Base-by-base conservation (phyloP, 1,140 invertebrate genomes). In the Ctenoplectra terminalis region DNA sequence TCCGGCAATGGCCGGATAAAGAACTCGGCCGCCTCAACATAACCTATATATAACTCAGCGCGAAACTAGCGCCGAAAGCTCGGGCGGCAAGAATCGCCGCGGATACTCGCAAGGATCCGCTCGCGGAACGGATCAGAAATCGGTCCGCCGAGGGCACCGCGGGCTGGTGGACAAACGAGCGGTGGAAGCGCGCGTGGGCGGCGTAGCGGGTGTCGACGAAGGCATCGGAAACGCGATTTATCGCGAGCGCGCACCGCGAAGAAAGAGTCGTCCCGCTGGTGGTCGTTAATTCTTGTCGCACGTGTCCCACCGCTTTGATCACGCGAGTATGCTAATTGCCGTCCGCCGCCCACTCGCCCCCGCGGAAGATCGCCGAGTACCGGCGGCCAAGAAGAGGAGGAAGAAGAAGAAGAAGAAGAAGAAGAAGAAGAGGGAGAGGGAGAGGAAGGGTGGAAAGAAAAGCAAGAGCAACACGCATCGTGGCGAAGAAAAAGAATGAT, bases 251-350 rank as follows among this genome's bases (percentile, higher is more conserved):
- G 20, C 80, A 52, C 56, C 52, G 54, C 70, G 85, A 88, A 63
- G 72, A 88, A 81, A 88, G 86, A 88, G 83, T 81, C 63, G 64
- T 81, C 67, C 82, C 70, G 82, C 67, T 78, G 82, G 83, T 85
- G 83, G 67, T 85, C 87, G 87, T 88, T 88, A 82, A 87, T 87
- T 86, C 85, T 73, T 78, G 87, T 86, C 87, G 84, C 87, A 79
- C 85, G 82, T 79, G 82, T 88, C 79, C 76, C 85, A 63, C 61
- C 76, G 79, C 87, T 89, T 89, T 89, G 87, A 89, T 89, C 87
- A 86, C 82, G 87, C 84, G 87, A 85, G 87, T 89, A 89, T 88
- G 87, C 87, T 89, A 89, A 89, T 89, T 89, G 84, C 76, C 82
- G 73, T 75, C 85, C 87, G 76, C 82, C 86, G 83, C 87, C 87